Evolutionary conservation across 2,888 invertebrate species (phyloP), one percentile per base, ranked within the genome.

Genomic region (Ectemnius continuus): DNA sequence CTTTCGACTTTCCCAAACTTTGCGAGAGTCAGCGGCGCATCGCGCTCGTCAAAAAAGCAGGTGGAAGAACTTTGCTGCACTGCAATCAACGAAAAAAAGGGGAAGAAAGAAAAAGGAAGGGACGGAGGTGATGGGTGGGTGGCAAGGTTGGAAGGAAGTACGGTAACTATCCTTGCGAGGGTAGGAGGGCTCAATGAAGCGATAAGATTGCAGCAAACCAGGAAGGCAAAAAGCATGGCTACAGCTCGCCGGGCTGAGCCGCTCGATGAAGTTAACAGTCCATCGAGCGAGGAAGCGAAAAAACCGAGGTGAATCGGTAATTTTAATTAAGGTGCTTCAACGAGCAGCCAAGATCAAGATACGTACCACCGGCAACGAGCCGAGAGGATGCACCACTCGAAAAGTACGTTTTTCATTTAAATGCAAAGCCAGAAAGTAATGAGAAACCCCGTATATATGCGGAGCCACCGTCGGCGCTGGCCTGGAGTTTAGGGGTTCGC

Each of bases 321-420:
- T 78, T 79, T 79, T 78, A 79, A 79, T 79, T 79, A 79, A 79
- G 70, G 16, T 23, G 62, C 58, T 45, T 46, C 64, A 47, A 2
- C 58, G 46, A 20, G 36, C 18, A 45, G 16, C 52, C 20, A 56
- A 66, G 74, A 74, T 78, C 71, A 61, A 69, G 75, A 72, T 73
- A 69, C 58, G 71, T 61, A 68, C 67, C 36, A 67, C 65, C 47
- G 2, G 5, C 36, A 36, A 11, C 36, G 36, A 63, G 68, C 47
- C 11, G 70, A 16, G 23, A 8, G 28, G 73, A 28, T 66, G 76
- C 71, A n/a, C 61, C 68, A n/a, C 62, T 68, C 61, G 70, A 63
- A 62, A 79, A 71, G 59, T 14, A 76, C 76, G 70, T 79, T 79
- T 79, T 79, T 76, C 79, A 80, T 80, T 79, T 80, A 80, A 79